Conservation (phyloP, 2,888 invertebrate genomes). For the Aphrophora alni region DNA sequence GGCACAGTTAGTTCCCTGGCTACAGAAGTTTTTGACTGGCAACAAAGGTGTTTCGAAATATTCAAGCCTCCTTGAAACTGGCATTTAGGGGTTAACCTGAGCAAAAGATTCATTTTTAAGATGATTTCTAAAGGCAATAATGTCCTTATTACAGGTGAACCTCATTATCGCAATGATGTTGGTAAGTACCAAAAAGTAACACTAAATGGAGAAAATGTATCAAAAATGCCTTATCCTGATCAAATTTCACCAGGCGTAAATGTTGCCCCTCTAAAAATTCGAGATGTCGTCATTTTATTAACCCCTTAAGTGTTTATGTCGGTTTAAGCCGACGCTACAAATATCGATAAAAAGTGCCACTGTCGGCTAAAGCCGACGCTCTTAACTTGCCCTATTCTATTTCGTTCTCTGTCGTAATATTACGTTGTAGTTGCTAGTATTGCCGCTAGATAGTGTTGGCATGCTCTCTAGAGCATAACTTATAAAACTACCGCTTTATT, state of each 20-base stretch:
- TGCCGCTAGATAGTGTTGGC: too few species aligned
- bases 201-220: background rate
- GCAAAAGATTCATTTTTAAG: constrained; percentile 13
- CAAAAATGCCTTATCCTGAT: constrained; percentile 12
- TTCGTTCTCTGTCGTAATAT: too few species aligned
- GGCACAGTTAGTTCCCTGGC: constrained; percentile 3
- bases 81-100: constrained; percentile 9
- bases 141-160: constrained; percentile 17
- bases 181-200: background rate
- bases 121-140: background rate
- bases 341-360: too few species aligned
- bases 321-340: too few species aligned
- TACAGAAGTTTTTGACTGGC: constrained; percentile 10
- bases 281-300: too few species aligned
- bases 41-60: constrained; percentile 26
- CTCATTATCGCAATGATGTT: constrained; percentile 2
- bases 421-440: too few species aligned
- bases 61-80: constrained; percentile 25
- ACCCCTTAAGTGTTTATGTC: too few species aligned
- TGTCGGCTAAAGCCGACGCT: too few species aligned
- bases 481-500: too few species aligned
- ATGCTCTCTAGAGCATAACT: too few species aligned
- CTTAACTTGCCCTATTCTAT: too few species aligned
- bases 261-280: too few species aligned
- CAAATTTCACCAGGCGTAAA: background rate